Evolutionary conservation across 2,797 vertebrate genomes (phyloP).

Genomic region (Acrossocheilus wenchowensis): DNA sequence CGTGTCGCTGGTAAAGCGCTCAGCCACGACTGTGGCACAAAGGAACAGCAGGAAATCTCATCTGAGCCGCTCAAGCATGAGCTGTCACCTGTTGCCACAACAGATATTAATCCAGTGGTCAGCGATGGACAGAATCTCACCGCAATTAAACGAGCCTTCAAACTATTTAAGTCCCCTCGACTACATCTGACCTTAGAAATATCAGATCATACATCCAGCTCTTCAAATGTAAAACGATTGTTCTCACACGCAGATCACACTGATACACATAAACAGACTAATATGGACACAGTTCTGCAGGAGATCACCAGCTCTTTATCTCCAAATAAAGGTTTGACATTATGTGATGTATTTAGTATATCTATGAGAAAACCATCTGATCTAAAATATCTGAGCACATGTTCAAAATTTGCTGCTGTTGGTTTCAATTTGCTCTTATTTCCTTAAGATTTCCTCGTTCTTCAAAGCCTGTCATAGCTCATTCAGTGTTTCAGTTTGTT

Average conservation of each 20-base stretch:
- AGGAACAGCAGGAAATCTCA: constrained; percentile 76
- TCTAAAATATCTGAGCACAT: constrained; percentile 5
- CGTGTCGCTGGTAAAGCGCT: constrained; percentile 57
- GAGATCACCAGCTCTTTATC: neutral
- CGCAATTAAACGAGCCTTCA: neutral
- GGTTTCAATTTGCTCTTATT: neutral
- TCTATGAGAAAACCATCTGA: neutral
- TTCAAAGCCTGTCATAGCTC: neutral
- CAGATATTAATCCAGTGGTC: constrained; percentile 77
- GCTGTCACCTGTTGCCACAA: constrained; percentile 80
- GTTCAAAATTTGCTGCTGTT: neutral
- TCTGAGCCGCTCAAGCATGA: constrained; percentile 75
- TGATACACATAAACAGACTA: constrained; percentile 11
- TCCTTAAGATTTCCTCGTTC: neutral
- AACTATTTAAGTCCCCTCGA: neutral
- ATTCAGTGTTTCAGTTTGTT: neutral
- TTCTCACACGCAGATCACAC: neutral
- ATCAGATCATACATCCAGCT: neutral
- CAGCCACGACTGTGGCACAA: constrained; percentile 68
- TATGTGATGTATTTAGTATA: neutral
- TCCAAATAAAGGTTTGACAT: neutral
- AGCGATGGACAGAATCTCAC: constrained; percentile 57
- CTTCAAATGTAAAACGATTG: neutral
- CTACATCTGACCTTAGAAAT: constrained; percentile 43
- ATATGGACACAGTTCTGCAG: constrained; percentile 5